Percentiles rank a stretch among this genome's conserved stretches.
These are phyloP conservation scores for Lutjanus argentimaculatus DNA, from an alignment of 2,797 vertebrate species.

Conservation along the genomic window DNA sequence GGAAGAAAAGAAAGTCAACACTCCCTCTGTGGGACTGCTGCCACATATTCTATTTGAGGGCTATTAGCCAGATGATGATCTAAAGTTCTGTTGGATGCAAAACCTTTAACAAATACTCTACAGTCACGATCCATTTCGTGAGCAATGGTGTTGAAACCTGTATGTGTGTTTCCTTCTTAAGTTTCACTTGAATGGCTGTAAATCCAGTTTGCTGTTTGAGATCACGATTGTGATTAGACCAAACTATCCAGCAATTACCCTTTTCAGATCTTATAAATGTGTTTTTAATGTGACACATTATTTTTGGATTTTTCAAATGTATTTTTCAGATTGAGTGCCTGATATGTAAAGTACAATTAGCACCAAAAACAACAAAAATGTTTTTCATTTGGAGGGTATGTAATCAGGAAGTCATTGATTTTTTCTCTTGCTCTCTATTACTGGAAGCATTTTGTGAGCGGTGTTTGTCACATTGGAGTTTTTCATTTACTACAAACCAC, in stretches of 20 bases:
- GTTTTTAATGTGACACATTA: background rate
- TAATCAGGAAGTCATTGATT: background rate
- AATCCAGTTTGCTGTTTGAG: too few species aligned
- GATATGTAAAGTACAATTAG: background rate
- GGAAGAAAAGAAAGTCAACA: conserved; percentile 15
- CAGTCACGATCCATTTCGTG: background rate
- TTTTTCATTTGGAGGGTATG: background rate
- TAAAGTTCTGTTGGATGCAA: conserved; percentile 17
- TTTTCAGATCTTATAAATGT: background rate
- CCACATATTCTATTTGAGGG: conserved; percentile 3
- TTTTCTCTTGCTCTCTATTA: background rate
- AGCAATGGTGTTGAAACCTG: background rate
- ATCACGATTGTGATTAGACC: background rate
- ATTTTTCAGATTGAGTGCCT: background rate
- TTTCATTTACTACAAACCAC: background rate
- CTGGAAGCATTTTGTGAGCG: background rate
- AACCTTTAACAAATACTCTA: conserved; percentile 8
- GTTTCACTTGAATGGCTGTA: too few species aligned
- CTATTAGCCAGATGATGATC: conserved; percentile 4
- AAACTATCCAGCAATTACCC: background rate
- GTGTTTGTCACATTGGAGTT: background rate
- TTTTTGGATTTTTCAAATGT: background rate
- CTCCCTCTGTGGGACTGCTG: conserved; percentile 8
- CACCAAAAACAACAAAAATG: background rate
- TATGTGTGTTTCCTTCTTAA: too few species aligned